Evolutionary conservation across 2,888 invertebrate genomes (phyloP).

Genomic region (Parnassius smintheus): DNA sequence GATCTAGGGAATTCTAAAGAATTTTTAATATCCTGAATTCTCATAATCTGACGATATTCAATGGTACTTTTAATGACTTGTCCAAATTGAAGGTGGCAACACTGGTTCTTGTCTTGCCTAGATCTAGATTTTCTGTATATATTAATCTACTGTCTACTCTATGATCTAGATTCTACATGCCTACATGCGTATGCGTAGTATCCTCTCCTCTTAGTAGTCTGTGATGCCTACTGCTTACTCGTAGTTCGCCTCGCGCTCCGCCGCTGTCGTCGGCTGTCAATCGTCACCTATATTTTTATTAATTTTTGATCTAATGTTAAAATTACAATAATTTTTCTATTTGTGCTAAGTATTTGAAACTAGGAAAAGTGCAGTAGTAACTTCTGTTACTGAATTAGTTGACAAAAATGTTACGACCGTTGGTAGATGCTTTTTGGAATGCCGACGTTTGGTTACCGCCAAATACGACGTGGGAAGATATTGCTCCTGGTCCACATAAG

Average conservation of each 20-base stretch:
- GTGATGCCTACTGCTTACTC: too few relatives aligned
- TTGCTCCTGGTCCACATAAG: slow-evolving; percentile 87
- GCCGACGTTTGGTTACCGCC: slow-evolving; percentile 95
- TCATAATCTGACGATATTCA: too few relatives aligned
- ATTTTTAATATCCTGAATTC: too few relatives aligned
- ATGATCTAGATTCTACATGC: too few relatives aligned
- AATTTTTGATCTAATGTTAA: slow-evolving; percentile 28
- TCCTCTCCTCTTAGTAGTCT: too few relatives aligned
- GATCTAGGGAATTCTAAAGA: too few relatives aligned
- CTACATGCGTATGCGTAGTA: too few relatives aligned
- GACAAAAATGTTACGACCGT: slow-evolving; percentile 62
- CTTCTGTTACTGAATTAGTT: slow-evolving; percentile 28
- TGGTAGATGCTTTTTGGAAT: slow-evolving; percentile 86
- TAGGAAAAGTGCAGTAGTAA: slow-evolving; percentile 17
- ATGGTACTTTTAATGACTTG: too few relatives aligned
- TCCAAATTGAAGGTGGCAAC: too few relatives aligned
- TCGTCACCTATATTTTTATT: slow-evolving; percentile 13
- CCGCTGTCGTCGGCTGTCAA: slow-evolving; percentile 28
- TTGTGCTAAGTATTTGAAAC: slow-evolving; percentile 25
- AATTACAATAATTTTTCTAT: slow-evolving; percentile 33
- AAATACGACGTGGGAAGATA: slow-evolving; percentile 93
- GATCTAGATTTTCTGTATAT: too few relatives aligned
- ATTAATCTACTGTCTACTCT: too few relatives aligned
- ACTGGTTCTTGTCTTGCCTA: too few relatives aligned
- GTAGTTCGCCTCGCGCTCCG: slow-evolving; percentile 25